Conservation (phyloP, 2,888 invertebrate species). For the Dichetophora obliterata region DNA sequence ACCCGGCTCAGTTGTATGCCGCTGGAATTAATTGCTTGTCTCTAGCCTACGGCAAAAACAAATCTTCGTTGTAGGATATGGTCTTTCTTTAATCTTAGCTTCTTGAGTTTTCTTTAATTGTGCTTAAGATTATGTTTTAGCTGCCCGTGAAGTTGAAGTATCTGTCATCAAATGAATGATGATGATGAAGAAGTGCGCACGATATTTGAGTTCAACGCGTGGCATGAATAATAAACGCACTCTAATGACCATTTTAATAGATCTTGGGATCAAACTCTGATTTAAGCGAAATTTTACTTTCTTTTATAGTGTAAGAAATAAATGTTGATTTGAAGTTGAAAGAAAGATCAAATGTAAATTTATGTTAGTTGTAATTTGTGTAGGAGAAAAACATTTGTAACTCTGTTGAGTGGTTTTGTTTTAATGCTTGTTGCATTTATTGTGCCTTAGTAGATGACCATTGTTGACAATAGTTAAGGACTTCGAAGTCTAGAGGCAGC, state of each 20-base stretch:
- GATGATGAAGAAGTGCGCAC: conserved; percentile 19
- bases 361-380: too few relatives aligned
- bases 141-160: not conserved
- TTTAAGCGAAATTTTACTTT: conserved; percentile 33
- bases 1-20: not conserved
- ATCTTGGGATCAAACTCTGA: conserved; percentile 13
- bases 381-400: too few relatives aligned
- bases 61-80: not conserved
- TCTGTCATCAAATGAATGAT: not conserved
- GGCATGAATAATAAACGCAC: conserved; percentile 42
- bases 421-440: too few relatives aligned
- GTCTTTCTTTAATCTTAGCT: not conserved
- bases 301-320: conserved; percentile 26
- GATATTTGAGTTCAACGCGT: conserved; percentile 38
- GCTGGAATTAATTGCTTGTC: not conserved
- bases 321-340: not conserved
- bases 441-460: too few relatives aligned
- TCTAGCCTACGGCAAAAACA: not conserved
- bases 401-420: too few relatives aligned
- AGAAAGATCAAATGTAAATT: too few relatives aligned
- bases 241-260: conserved; percentile 28
- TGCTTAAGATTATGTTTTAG: not conserved
- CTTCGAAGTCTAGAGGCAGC: too few relatives aligned
- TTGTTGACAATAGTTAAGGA: too few relatives aligned
- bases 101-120: not conserved